Percentiles rank a stretch among this genome's conserved stretches.
Conservation (phyloP, 2,113 vertebrate genomes). For the Bombycilla garrulus region DNA sequence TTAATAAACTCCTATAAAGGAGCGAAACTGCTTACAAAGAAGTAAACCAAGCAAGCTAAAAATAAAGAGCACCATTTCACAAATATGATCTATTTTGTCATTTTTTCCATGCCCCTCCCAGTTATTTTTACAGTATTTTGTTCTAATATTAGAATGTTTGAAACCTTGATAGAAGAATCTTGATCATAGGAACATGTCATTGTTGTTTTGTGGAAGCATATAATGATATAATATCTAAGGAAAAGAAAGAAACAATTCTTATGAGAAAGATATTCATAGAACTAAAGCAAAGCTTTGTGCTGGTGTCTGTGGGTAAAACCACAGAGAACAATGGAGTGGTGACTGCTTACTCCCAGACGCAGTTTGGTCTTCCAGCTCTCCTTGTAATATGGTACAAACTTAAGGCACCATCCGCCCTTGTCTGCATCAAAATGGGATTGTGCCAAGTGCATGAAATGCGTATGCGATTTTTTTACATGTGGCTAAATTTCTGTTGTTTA, state of each 20-base stretch:
- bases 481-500: background rate
- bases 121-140: conserved; percentile 31
- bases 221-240: background rate
- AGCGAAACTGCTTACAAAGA: background rate
- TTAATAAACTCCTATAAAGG: background rate
- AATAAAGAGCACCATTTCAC: background rate
- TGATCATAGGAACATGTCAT: background rate
- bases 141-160: conserved; percentile 14
- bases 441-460: background rate
- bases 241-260: conserved; percentile 64
- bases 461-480: background rate
- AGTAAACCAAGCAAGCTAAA: background rate
- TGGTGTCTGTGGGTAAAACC: background rate
- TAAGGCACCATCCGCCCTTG: background rate
- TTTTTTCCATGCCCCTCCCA: background rate
- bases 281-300: background rate
- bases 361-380: background rate
- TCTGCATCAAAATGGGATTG: background rate
- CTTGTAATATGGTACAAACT: background rate
- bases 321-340: background rate
- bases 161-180: conserved; percentile 8
- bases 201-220: conserved; percentile 30
- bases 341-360: background rate
- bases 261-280: conserved; percentile 59
- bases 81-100: background rate